Conservation (phyloP, 2,797 vertebrate species). For the Threskiornis aethiopicus region DNA sequence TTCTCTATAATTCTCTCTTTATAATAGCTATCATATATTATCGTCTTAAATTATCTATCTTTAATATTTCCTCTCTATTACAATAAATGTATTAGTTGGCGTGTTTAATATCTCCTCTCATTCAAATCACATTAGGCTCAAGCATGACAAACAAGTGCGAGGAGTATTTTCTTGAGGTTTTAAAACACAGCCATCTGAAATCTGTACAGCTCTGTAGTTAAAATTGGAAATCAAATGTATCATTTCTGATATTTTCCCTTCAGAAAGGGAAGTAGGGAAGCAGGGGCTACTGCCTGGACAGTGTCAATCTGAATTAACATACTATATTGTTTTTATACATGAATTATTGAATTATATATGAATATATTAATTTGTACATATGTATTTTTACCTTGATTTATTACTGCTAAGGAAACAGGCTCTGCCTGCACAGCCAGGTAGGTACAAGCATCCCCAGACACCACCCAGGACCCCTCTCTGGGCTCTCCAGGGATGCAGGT, state of each 20-base stretch:
- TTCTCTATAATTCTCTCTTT: not conserved
- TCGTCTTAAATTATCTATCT: not conserved
- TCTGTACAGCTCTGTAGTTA: not conserved
- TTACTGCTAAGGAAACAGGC: not conserved
- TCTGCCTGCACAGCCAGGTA: not conserved
- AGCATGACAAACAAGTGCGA: not conserved
- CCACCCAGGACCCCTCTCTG: not conserved
- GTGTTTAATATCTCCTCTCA: not conserved
- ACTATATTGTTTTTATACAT: not conserved
- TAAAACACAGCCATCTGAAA: not conserved
- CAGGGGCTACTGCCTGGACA: not conserved
- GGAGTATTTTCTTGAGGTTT: not conserved
- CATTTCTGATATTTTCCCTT: not conserved
- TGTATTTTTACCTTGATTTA: not conserved
- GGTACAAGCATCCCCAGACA: not conserved
- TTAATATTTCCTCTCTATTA: not conserved
- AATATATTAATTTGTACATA: not conserved
- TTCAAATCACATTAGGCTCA: constrained; percentile 1
- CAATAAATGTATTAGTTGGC: not conserved
- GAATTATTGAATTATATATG: not conserved
- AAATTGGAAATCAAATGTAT: not conserved
- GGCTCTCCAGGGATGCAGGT: not conserved
- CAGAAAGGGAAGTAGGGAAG: not conserved
- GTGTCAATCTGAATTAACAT: not conserved
- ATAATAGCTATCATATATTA: not conserved